Evolutionary conservation across 2,113 vertebrate genomes (phyloP).

Genomic region (Melanerpes aurifrons): DNA sequence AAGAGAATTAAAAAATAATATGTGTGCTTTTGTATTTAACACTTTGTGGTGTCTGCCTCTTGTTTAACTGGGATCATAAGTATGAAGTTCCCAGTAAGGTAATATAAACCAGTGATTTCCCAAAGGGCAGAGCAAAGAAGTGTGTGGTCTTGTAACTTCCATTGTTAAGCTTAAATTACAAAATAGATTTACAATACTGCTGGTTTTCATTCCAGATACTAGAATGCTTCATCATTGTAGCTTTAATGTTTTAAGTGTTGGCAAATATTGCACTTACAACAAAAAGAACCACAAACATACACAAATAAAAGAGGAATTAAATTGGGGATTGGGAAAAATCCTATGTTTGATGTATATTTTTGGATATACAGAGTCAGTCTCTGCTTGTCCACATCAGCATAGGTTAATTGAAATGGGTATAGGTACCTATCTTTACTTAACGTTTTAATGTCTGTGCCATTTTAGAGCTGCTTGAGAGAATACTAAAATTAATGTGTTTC

Average conservation of each 20-base stretch:
- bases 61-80: background rate
- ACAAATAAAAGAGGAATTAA: background rate
- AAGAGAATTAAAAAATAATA: constrained; percentile 15
- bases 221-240: background rate
- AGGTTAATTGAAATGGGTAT: background rate
- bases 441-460: background rate
- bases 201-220: background rate
- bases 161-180: background rate
- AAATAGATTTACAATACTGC: background rate
- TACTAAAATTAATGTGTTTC: background rate
- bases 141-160: constrained; percentile 19
- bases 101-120: constrained; percentile 4
- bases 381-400: background rate
- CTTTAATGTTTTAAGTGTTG: background rate
- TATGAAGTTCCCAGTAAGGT: background rate
- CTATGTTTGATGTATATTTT: background rate
- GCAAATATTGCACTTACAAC: background rate
- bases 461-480: background rate
- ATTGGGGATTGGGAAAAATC: background rate
- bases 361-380: background rate
- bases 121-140: background rate
- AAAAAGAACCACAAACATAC: background rate
- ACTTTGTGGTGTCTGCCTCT: background rate
- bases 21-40: background rate
- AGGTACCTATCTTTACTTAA: background rate